These are phyloP conservation scores for Digitonthophagus gazella DNA, from an alignment of 2,888 invertebrate genomes.

Conservation along the genomic window DNA sequence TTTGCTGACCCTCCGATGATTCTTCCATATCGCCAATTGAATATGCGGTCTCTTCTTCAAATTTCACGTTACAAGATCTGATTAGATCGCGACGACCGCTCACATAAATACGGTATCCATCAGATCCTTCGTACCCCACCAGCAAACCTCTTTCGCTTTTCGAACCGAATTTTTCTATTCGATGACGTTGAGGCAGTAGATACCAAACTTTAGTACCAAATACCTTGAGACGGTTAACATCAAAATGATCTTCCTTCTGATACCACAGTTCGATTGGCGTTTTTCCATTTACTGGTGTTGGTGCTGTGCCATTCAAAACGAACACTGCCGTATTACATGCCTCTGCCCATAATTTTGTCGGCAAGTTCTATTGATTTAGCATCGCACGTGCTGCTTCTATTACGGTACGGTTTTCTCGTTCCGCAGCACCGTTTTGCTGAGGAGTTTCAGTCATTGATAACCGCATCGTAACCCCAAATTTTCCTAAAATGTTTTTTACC, in stretches of 20 bases:
- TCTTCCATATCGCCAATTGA: too few species aligned
- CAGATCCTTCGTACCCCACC: conserved; percentile 35
- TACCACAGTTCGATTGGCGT: conserved; percentile 8
- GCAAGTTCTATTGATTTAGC: conserved; percentile 34
- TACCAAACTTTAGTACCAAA: conserved; percentile 13
- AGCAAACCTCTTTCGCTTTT: conserved; percentile 29
- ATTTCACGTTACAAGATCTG: conserved; percentile 2
- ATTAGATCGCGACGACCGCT: conserved; percentile 13
- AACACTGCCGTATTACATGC: conserved; percentile 36
- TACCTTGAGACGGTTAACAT: not conserved
- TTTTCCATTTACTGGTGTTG: conserved; percentile 12
- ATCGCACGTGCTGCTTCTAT: conserved; percentile 41
- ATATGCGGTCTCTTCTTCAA: conserved; percentile 8
- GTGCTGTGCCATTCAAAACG: conserved; percentile 31
- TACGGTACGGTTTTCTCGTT: conserved; percentile 42
- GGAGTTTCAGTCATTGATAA: conserved; percentile 40
- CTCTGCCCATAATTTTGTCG: conserved; percentile 40
- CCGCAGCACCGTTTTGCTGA: conserved; percentile 45
- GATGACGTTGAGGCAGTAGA: not conserved
- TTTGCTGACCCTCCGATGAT: not conserved
- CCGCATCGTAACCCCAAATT: conserved; percentile 38
- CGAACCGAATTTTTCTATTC: not conserved
- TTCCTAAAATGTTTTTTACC: conserved; percentile 31
- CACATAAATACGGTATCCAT: conserved; percentile 33
- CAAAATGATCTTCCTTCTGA: not conserved